These are phyloP conservation scores for Poeciliopsis gracilis DNA, from an alignment of 2,797 vertebrate genomes.

Conservation along the genomic window DNA sequence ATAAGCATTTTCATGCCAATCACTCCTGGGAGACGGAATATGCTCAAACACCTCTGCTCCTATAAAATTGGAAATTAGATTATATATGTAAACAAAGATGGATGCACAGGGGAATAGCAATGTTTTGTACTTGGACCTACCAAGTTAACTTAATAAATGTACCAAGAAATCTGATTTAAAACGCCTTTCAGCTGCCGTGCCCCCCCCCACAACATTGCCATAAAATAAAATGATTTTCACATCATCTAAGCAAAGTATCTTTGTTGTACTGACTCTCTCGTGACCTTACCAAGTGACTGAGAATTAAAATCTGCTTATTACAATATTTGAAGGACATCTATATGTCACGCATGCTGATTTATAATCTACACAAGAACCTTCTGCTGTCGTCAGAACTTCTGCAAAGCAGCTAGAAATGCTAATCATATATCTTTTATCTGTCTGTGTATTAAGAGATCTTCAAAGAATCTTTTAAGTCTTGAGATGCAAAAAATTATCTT, in stretches of 20 bases:
- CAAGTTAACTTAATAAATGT: constrained; percentile 30
- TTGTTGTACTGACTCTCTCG: constrained; percentile 17
- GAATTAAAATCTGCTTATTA: constrained; percentile 13
- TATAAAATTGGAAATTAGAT: constrained; percentile 47
- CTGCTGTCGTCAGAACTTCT: neutral
- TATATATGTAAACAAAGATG: constrained; percentile 50
- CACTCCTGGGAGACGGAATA: constrained; percentile 17
- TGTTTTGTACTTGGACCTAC: constrained; percentile 31
- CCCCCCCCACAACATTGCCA: constrained; percentile 4
- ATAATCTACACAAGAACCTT: neutral
- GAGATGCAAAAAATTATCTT: neutral
- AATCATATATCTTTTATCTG: constrained; percentile 11
- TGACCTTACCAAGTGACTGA: constrained; percentile 4
- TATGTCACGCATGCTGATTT: constrained; percentile 10
- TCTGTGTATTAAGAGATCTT: neutral
- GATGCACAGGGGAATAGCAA: constrained; percentile 16
- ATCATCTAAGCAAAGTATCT: constrained; percentile 12
- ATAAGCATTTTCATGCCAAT: constrained; percentile 34
- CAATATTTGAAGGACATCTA: constrained; percentile 25
- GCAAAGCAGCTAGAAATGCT: neutral
- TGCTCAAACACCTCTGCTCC: constrained; percentile 8
- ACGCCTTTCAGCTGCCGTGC: neutral
- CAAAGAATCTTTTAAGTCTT: constrained; percentile 3
- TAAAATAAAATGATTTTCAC: constrained; percentile 28
- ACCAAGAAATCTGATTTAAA: constrained; percentile 30